A percentile compares a stretch with the other conserved stretches of the same genome.
phyloP scores from a whole-genome alignment of 2,888 invertebrate genomes.

The Thyatira batis region DNA sequence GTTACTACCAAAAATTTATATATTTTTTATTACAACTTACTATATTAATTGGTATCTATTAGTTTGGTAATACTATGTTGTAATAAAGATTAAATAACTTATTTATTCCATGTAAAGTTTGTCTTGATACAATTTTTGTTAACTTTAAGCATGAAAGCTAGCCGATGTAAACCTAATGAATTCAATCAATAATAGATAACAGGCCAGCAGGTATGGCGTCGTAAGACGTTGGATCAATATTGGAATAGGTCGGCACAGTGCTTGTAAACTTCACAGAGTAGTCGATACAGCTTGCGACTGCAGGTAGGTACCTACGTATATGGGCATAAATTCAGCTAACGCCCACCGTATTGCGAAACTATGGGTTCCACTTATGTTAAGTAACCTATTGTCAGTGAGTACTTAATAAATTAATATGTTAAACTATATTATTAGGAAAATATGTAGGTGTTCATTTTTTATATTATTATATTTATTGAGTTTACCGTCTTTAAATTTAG shows the following conservation, averaged over 20 bases:
- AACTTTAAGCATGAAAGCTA: background rate
- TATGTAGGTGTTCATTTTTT: too few relatives aligned
- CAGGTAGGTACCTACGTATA: background rate
- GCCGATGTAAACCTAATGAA: background rate
- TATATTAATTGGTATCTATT: too few relatives aligned
- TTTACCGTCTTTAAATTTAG: too few relatives aligned
- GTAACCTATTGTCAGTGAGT: too few relatives aligned
- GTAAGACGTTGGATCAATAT: constrained; percentile 59
- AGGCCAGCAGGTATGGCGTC: constrained; percentile 17
- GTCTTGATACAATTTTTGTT: background rate
- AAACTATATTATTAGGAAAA: too few relatives aligned
- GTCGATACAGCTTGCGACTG: background rate
- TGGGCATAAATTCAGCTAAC: background rate
- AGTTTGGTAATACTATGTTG: too few relatives aligned
- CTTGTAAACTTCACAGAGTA: constrained; percentile 24
- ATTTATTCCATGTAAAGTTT: background rate
- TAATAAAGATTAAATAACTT: background rate
- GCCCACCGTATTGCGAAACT: background rate
- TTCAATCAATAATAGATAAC: constrained; percentile 21
- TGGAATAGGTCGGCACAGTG: constrained; percentile 21
- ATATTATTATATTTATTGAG: too few relatives aligned
- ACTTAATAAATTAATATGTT: too few relatives aligned
- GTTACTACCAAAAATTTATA: too few relatives aligned
- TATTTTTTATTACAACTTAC: too few relatives aligned
- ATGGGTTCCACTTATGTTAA: too few relatives aligned